Evolutionary conservation across 2,888 invertebrate species (phyloP).

Genomic region (Diogma glabrata): DNA sequence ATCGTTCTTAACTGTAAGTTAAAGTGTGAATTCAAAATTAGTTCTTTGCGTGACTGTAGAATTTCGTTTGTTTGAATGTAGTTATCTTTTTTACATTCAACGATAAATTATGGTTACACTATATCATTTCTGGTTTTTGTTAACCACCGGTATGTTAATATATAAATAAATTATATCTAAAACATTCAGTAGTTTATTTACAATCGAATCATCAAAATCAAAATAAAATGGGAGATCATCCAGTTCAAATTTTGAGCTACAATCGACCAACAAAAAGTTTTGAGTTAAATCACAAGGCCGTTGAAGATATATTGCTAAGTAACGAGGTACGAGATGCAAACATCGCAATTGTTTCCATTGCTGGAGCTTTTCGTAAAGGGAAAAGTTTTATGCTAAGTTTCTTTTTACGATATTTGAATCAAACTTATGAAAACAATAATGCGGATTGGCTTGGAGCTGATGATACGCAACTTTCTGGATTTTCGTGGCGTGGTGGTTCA

Average conservation of each 20-base stretch:
- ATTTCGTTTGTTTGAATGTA: too few relatives aligned
- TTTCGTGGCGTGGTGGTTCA: slow-evolving; percentile 12
- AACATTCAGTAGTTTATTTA: too few relatives aligned
- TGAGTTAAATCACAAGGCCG: not conserved
- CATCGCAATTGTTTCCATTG: slow-evolving; percentile 12
- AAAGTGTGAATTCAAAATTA: too few relatives aligned
- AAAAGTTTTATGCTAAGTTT: slow-evolving; percentile 14
- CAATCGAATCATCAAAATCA: too few relatives aligned
- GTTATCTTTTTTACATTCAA: too few relatives aligned
- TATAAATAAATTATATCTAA: too few relatives aligned
- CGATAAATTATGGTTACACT: too few relatives aligned
- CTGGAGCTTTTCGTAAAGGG: slow-evolving; percentile 14
- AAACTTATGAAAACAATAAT: not conserved
- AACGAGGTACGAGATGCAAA: slow-evolving; percentile 10
- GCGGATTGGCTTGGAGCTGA: slow-evolving; percentile 4
- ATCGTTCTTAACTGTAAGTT: too few relatives aligned
- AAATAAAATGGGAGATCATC: too few relatives aligned
- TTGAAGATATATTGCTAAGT: slow-evolving; percentile 9
- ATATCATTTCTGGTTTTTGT: too few relatives aligned
- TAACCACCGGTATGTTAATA: too few relatives aligned
- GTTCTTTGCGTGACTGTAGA: too few relatives aligned
- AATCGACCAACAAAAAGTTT: not conserved
- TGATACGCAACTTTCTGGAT: slow-evolving; percentile 5
- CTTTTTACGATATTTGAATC: slow-evolving; percentile 12
- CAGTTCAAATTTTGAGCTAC: not conserved